Percentiles rank a stretch among this genome's conserved stretches.
Conservation (phyloP, 2,888 invertebrate genomes). For the Hoplodrina blanda region DNA sequence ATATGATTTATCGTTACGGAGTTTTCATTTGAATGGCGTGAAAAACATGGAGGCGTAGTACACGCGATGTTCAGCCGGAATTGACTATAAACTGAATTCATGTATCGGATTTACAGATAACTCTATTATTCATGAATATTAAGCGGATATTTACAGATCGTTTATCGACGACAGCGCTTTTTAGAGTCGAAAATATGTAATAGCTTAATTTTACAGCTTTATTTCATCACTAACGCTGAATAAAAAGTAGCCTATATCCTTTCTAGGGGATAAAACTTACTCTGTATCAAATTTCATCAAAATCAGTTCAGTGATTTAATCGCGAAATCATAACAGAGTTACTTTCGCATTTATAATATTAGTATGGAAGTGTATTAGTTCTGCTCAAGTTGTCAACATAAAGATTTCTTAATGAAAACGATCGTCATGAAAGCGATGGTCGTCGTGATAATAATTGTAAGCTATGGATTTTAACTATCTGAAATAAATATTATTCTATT, state of each 20-base stretch:
- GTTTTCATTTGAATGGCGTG: slow-evolving; percentile 43
- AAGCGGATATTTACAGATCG: slow-evolving; percentile 19
- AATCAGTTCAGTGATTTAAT: no score
- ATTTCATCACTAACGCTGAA: background rate
- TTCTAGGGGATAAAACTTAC: no score
- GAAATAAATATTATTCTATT: no score
- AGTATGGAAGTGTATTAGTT: background rate
- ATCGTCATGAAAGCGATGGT: no score
- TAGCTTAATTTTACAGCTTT: slow-evolving; percentile 12
- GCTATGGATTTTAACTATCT: no score
- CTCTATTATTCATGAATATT: slow-evolving; percentile 23
- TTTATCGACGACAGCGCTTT: background rate
- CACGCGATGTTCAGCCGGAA: slow-evolving; percentile 34
- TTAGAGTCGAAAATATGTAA: background rate
- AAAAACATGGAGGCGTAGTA: slow-evolving; percentile 15
- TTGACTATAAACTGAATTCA: slow-evolving; percentile 22
- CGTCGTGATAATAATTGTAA: no score
- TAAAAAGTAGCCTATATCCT: no score
- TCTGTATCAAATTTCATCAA: no score
- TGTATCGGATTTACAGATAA: slow-evolving; percentile 25
- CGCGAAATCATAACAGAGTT: no score
- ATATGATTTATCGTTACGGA: slow-evolving; percentile 36
- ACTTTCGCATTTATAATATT: no score
- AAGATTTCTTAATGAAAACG: no score
- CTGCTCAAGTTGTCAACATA: background rate